phyloP scores from a whole-genome alignment of 2,113 vertebrate species.

The Anseranas semipalmata region DNA sequence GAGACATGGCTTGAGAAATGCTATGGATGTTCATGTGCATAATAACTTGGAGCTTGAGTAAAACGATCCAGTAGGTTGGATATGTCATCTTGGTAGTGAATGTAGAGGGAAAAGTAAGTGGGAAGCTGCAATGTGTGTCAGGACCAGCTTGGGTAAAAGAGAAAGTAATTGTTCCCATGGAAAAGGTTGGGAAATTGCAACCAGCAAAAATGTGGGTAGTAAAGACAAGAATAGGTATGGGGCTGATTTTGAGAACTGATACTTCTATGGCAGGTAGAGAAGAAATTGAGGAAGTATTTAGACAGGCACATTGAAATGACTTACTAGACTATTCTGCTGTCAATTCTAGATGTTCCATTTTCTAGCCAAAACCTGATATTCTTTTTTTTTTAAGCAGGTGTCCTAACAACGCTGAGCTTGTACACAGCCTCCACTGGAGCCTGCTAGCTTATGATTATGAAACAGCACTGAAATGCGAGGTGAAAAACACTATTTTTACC shows the following conservation, averaged over 20 bases:
- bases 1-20: slow-evolving; percentile 41
- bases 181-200: background rate
- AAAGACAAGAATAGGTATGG: background rate
- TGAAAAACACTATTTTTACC: background rate
- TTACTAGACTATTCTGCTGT: background rate
- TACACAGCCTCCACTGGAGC: background rate
- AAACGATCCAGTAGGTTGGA: slow-evolving; percentile 31
- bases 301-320: background rate
- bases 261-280: background rate
- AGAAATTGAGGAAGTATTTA: background rate
- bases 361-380: background rate
- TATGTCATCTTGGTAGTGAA: slow-evolving; percentile 24
- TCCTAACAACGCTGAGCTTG: background rate
- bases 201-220: background rate
- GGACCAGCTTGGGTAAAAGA: background rate
- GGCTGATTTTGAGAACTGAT: background rate
- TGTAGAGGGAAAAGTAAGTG: background rate
- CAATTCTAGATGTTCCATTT: background rate
- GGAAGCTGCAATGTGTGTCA: background rate
- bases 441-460: background rate
- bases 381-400: background rate
- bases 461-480: background rate
- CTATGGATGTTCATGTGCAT: background rate
- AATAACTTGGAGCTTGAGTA: slow-evolving; percentile 2
- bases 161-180: background rate